phyloP scores from a whole-genome alignment of 2,888 invertebrate species.

The Aphidoletes aphidimyza region DNA sequence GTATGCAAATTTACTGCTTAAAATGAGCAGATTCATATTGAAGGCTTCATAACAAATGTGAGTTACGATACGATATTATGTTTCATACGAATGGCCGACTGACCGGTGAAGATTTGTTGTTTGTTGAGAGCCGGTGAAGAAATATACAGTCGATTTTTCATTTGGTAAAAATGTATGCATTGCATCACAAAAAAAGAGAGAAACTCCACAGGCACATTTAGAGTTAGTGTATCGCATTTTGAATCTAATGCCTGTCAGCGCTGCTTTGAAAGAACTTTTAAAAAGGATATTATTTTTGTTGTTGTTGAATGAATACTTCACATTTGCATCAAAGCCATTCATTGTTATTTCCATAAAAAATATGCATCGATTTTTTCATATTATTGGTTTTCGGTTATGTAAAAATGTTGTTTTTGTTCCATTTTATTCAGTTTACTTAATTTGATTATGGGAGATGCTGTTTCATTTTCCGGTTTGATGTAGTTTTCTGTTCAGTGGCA shows the following conservation, averaged over 20 bases:
- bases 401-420: conserved; percentile 14
- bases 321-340: neutral
- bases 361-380: neutral
- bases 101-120: too few relatives aligned
- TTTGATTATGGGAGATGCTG: neutral
- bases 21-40: neutral
- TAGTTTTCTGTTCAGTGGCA: neutral
- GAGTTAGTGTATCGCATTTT: too few relatives aligned
- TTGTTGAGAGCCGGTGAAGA: too few relatives aligned
- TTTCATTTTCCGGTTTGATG: neutral
- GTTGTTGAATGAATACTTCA: too few relatives aligned
- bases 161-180: too few relatives aligned
- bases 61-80: neutral
- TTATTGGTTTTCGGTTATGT: conserved; percentile 2
- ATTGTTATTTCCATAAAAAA: neutral
- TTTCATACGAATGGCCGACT: neutral
- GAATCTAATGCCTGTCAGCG: too few relatives aligned
- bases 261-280: too few relatives aligned
- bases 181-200: too few relatives aligned
- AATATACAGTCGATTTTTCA: too few relatives aligned
- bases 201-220: too few relatives aligned
- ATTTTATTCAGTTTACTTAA: neutral
- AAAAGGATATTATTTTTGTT: too few relatives aligned
- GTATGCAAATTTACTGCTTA: neutral
- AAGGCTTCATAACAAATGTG: neutral